phyloP scores from a whole-genome alignment of 2,797 vertebrate genomes.

The Semotilus atromaculatus region DNA sequence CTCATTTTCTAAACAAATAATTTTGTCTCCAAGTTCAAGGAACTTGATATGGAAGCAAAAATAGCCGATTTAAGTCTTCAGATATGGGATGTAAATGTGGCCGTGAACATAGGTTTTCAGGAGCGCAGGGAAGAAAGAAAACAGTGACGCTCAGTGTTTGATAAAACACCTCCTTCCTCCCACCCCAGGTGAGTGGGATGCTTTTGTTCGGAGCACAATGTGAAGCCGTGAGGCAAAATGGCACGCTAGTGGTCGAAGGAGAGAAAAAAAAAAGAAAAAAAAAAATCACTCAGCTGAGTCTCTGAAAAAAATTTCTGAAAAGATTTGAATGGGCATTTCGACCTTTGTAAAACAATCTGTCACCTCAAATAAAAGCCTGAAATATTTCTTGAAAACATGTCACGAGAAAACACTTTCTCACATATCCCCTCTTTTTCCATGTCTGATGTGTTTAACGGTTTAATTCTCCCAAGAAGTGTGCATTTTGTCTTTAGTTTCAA shows the following conservation, averaged over 20 bases:
- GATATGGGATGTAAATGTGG: slow-evolving; percentile 51
- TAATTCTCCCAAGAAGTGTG: background rate
- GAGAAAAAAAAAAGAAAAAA: background rate
- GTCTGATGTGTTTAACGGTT: background rate
- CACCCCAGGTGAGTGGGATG: slow-evolving; percentile 33
- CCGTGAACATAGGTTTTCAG: background rate
- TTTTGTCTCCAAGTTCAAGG: background rate
- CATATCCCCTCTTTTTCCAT: background rate
- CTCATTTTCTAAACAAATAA: background rate
- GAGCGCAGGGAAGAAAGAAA: background rate
- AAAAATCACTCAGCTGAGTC: too few relatives aligned
- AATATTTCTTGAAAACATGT: background rate
- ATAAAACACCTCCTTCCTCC: background rate
- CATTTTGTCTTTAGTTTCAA: background rate
- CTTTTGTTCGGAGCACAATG: slow-evolving; percentile 34
- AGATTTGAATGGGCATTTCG: background rate
- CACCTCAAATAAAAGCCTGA: background rate
- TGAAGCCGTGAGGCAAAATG: slow-evolving; percentile 32
- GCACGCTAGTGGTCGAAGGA: slow-evolving; percentile 18
- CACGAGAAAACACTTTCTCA: background rate
- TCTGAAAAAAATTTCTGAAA: background rate
- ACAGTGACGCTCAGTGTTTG: slow-evolving; percentile 15
- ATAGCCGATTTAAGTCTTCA: slow-evolving; percentile 61
- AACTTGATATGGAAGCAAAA: slow-evolving; percentile 74
- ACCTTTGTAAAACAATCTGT: background rate